Evolutionary conservation across 2,113 vertebrate genomes (phyloP), one percentile per base, ranked within the genome.

Genomic region (Silurus glanis): DNA sequence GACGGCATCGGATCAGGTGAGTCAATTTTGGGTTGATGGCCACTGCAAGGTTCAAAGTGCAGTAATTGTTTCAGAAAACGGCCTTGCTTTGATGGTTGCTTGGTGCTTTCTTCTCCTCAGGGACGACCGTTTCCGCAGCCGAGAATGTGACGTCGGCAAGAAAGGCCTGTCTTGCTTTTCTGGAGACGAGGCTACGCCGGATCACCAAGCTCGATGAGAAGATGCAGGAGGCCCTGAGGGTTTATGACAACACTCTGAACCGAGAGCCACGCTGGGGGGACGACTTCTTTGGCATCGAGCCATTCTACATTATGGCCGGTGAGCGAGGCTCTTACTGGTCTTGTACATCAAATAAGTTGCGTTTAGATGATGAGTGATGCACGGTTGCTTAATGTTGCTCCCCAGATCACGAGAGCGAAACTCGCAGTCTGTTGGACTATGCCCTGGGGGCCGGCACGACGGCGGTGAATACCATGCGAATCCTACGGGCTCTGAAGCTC

Each of bases 1-100:
- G 98, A 99, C 82, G 97, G 96, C 86, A 96, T 99, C 53, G 98
- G 98, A 88, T 97, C 98, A 87, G 98, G 98, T 99, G 90, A 93
- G 37, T 37, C 37, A 37, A 37, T 37, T 37, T 37, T 37, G 37
- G 37, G 37, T 37, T 37, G 37, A 37, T 37, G 37, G 37, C 37
- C 37, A 37, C 37, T 37, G 37, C 37, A 37, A 37, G 37, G 37
- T 37, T 37, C 2, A 37, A 37, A 37, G 37, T 37, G 37, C 74
- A 59, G 28, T 0, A 4, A 45, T 5, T 5, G 59, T 53, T 66
- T 4, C 21, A 62, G 23, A 23, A 25, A 23, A 25, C 5, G 10
- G 7, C 62, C 25, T 45, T 45, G 14, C 28, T 45, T 45, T 19
- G 10, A 16, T 71, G 16, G 45, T 8, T 7, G 67, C 17, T 37